Base-by-base conservation (phyloP, 92 coral and sea anemone species). In the Bergia sp. region DNA sequence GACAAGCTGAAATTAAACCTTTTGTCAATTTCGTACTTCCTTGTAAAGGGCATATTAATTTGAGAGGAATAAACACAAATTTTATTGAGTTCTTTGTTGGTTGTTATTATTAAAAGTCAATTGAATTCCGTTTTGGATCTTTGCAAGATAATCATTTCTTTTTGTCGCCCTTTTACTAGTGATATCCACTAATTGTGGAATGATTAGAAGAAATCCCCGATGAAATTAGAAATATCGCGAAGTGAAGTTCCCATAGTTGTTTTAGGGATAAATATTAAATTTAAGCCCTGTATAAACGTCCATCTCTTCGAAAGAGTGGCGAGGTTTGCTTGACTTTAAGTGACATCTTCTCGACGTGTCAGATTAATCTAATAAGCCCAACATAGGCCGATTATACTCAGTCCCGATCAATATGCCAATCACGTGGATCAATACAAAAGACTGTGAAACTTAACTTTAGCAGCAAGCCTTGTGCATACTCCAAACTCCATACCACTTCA, bases 51-150 rank as follows among this genome's bases (percentile, higher is more conserved):
- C 77, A 84, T 84, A 84, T 84, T 84, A 84, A 84, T 84, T 84
- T 69, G 87, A 84, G 87, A 84, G 87, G 78, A 84, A 69, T 71
- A 84, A 84, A 84, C 77, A 84, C 41, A 49, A 69, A 16, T 84
- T 84, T 84, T 84, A 84, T 84, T 84, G 86, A 67, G 87, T 84
- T 84, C 87, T 84, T 84, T 84, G 87, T 84, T 84, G 87, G 87
- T 76, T 69, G 87, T 84, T 84, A 79, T 84, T 84, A 84, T 84
- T 84, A 69, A 84, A 84, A 84, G 87, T 71, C 87, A 84, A 84
- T 84, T 84, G 87, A 84, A 84, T 84, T 84, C 87, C 87, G 87
- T 84, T 84, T 84, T 84, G 87, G 87, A 84, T 84, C 87, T 84
- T 84, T 84, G 87, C 41, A 84, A 84, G 87, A 84, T 84, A 84